Conservation (phyloP, 1,140 invertebrate genomes). For the Oscheius sp. region DNA sequence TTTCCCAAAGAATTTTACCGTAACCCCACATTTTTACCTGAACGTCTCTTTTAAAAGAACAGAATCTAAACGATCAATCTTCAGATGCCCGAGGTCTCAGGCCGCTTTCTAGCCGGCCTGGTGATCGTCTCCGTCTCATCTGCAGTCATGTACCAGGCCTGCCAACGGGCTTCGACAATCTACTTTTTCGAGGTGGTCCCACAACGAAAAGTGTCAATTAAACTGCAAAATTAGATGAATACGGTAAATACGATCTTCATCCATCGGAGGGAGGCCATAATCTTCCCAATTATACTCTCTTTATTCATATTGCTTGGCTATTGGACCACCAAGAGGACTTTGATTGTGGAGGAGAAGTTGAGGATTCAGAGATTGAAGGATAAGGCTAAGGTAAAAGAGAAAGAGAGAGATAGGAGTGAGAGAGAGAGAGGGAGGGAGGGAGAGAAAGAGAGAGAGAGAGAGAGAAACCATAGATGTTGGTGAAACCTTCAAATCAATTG, state of each 20-base stretch:
- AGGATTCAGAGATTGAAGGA: slow-evolving; percentile 15
- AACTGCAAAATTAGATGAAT: slow-evolving; percentile 11
- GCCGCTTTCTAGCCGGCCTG: not conserved
- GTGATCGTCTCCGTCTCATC: not conserved
- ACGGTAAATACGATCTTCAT: slow-evolving; percentile 19
- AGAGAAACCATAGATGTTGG: too few species aligned
- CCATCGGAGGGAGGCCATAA: slow-evolving; percentile 8
- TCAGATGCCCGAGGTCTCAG: not conserved
- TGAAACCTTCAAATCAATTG: too few species aligned
- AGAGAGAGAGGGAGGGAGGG: not conserved
- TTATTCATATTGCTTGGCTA: slow-evolving; percentile 10
- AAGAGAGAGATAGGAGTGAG: not conserved
- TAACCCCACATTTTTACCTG: too few species aligned
- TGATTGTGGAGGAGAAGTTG: slow-evolving; percentile 20
- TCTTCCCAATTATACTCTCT: slow-evolving; percentile 15
- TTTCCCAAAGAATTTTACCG: too few species aligned
- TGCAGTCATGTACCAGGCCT: slow-evolving; percentile 20
- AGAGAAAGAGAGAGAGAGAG: too few species aligned
- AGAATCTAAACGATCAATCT: not conserved
- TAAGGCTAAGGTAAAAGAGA: slow-evolving; percentile 5
- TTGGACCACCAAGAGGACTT: slow-evolving; percentile 12
- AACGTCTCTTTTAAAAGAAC: too few species aligned
- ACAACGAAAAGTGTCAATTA: not conserved
- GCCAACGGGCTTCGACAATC: slow-evolving; percentile 26
- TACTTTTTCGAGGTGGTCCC: slow-evolving; percentile 36